These are phyloP conservation scores for Ailuropoda melanoleuca DNA, from an alignment of 2,113 vertebrate genomes.

Conservation along the genomic window DNA sequence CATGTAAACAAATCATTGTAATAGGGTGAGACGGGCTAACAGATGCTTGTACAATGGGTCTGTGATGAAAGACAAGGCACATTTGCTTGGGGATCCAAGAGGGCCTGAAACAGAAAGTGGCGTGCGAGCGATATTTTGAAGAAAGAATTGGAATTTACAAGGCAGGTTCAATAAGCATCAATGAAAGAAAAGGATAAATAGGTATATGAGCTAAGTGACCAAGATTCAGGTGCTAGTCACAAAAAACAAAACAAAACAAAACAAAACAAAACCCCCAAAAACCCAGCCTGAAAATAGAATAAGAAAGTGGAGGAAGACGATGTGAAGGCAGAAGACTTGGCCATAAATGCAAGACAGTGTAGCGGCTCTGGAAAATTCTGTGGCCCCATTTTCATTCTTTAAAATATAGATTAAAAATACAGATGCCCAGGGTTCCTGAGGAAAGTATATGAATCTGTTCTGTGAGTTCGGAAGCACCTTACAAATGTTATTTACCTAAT, in stretches of 20 bases:
- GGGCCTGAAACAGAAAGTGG: background rate
- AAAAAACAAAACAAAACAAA: background rate
- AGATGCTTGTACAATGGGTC: background rate
- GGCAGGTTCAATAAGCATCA: background rate
- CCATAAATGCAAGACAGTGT: background rate
- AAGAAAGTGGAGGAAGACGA: background rate
- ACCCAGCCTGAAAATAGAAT: background rate
- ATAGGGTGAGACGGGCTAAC: background rate
- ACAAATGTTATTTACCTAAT: background rate
- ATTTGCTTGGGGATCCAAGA: background rate
- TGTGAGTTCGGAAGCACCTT: background rate
- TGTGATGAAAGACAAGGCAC: background rate
- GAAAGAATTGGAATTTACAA: background rate
- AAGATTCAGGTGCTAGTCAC: background rate
- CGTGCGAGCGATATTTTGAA: background rate
- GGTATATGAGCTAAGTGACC: background rate
- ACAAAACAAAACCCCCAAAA: too few relatives aligned
- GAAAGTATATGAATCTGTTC: background rate
- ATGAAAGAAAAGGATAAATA: background rate
- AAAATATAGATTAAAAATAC: background rate
- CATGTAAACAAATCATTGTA: conserved; percentile 11
- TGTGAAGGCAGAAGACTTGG: background rate
- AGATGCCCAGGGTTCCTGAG: background rate
- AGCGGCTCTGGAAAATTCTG: background rate
- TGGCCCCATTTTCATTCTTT: background rate